Base-by-base conservation (phyloP, 2,113 vertebrate species). In the Malurus elegans region DNA sequence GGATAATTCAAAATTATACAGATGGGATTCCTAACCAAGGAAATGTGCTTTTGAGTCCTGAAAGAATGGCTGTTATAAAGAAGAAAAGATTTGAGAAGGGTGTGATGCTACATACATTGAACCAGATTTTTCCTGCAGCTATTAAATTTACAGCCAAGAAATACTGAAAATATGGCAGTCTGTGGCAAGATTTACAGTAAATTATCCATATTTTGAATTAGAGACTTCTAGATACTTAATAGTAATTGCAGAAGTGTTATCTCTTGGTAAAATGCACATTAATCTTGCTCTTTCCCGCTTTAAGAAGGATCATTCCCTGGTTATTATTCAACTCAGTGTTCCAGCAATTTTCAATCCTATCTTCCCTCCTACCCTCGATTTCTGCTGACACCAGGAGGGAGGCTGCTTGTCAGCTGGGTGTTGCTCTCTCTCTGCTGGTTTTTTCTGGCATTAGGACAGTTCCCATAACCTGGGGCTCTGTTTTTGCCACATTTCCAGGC, bases 191-290 rank as follows among this genome's bases (percentile, higher is more conserved):
- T 73, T 80, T 90, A 86, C 34, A 80, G 51, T 90, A 93, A 88
- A 61, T 86, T 75, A 85, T 66, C 86, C 66, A 12, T 93, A 66
- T 95, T 95, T 94, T 94, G 92, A 90, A 86, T 94, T 83, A 95
- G 50, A 44, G 75, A 83, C 67, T 80, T 93, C 79, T 88, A 94
- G 67, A 76, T 88, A 93, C 90, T 83, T 83, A 86, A 65, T 42
- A 95, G 85, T 50, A 94, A 92, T 79, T 90, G 75, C 6, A 1
- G 61, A 90, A 88, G 26, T 40, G 54, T 88, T 93, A 76, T 90
- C 47, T 82, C 62, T 54, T 51, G 18, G 64, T 88, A 90, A 94
- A 96, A 95, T 5, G 38, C 42, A 58, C 79, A 74, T 93, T 96
- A 94, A 93, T 90, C 92, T 94, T 94, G 47, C 24, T 90, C 70